Evolutionary conservation across 2,888 invertebrate genomes (phyloP).

Genomic region (Phyllotreta cruciferae): DNA sequence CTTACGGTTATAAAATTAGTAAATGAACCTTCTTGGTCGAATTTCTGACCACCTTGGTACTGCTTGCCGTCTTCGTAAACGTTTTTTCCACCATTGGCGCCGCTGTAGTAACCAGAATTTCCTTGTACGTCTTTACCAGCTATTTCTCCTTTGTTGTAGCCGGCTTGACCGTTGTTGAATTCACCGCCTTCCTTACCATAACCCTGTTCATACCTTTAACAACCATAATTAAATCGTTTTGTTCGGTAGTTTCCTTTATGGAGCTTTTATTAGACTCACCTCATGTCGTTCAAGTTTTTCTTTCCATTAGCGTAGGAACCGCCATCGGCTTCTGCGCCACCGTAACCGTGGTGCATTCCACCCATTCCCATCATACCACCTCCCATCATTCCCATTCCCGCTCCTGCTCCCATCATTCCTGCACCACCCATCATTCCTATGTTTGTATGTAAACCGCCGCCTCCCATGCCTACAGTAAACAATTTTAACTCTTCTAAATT

Average conservation of each 20-base stretch:
- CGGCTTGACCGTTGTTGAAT: slow-evolving; percentile 36
- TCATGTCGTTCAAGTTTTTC: slow-evolving; percentile 39
- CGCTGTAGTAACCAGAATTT: slow-evolving; percentile 65
- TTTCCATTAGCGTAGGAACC: slow-evolving; percentile 37
- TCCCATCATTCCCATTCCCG: slow-evolving; percentile 45
- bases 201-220: slow-evolving; percentile 31
- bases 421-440: slow-evolving; percentile 38
- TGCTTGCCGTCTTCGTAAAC: slow-evolving; percentile 66
- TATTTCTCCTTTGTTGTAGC: slow-evolving; percentile 62
- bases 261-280: slow-evolving; percentile 27
- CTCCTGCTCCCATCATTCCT: slow-evolving; percentile 36
- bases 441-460: slow-evolving; percentile 40
- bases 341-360: slow-evolving; percentile 33
- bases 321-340: slow-evolving; percentile 34
- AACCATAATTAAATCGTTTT: too few relatives aligned
- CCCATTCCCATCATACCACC: slow-evolving; percentile 32
- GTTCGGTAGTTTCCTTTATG: too few relatives aligned
- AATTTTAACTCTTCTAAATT: slow-evolving; percentile 2
- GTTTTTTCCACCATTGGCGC: slow-evolving; percentile 66
- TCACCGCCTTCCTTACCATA: slow-evolving; percentile 37
- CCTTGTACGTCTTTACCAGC: slow-evolving; percentile 56
- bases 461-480: slow-evolving; percentile 7
- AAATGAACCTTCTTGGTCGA: slow-evolving; percentile 66
- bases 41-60: slow-evolving; percentile 66
- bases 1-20: too few relatives aligned